A percentile compares a stretch with the other conserved stretches of the same genome.
These are phyloP conservation scores for Lophotriccus pileatus DNA, from an alignment of 2,797 vertebrate genomes.

Conservation along the genomic window DNA sequence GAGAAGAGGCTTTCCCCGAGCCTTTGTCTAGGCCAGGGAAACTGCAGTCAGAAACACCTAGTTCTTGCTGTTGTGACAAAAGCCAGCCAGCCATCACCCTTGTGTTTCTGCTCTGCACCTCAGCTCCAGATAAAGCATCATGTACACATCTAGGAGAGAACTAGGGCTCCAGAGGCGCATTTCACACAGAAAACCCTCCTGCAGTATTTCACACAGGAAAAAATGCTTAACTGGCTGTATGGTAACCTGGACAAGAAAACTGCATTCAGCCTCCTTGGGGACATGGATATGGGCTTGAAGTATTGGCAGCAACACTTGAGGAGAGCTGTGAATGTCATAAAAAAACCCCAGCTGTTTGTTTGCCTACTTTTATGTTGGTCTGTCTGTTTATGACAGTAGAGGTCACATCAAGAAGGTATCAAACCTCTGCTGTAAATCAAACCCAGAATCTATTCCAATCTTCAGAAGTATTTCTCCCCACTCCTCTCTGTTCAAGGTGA, in stretches of 20 bases:
- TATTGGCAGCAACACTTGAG: neutral
- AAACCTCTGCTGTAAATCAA: constrained; percentile 15
- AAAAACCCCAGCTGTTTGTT: neutral
- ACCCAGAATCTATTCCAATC: neutral
- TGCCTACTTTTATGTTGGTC: neutral
- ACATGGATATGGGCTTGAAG: neutral
- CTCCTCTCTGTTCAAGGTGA: neutral
- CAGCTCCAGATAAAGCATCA: neutral
- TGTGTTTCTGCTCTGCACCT: neutral
- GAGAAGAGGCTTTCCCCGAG: neutral
- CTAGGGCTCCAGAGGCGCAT: neutral
- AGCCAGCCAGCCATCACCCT: neutral
- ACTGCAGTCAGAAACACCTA: neutral
- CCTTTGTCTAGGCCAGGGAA: neutral
- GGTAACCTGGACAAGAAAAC: neutral
- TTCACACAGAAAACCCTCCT: neutral
- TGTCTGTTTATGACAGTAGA: neutral
- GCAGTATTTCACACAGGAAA: neutral
- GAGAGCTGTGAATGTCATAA: neutral
- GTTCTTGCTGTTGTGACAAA: neutral
- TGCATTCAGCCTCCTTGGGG: neutral
- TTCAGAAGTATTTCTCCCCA: neutral
- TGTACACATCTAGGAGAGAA: neutral
- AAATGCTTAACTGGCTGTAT: neutral
- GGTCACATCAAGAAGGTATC: neutral